Conservation (phyloP, 2,797 vertebrate species). For the Melopsittacus undulatus region DNA sequence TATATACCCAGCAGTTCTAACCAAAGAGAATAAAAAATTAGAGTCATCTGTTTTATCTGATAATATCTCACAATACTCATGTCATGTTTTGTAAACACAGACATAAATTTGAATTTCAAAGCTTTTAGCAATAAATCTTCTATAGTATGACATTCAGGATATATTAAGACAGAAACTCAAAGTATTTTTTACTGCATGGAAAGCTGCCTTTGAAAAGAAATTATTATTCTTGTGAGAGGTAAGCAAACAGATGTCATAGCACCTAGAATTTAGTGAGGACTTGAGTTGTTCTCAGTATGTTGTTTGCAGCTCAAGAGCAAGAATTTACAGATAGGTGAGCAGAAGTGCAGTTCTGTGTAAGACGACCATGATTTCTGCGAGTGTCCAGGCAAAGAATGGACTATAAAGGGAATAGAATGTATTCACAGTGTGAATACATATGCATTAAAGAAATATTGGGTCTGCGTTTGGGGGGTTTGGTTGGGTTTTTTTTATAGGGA, state of each 20-base stretch:
- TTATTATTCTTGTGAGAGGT: background rate
- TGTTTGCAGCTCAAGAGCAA: background rate
- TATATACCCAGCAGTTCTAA: background rate
- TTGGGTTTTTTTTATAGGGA: background rate
- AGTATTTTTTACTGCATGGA: background rate
- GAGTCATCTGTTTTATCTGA: background rate
- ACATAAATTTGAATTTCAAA: conserved; percentile 44
- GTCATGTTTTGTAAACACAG: conserved; percentile 52
- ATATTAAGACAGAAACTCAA: background rate
- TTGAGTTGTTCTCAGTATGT: background rate
- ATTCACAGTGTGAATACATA: background rate
- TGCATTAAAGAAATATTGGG: background rate
- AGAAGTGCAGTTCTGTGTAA: background rate
- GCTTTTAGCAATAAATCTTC: background rate
- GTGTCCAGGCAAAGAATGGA: background rate
- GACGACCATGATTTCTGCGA: background rate
- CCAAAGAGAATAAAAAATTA: conserved; percentile 29
- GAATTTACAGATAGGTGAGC: background rate
- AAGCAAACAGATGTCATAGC: background rate
- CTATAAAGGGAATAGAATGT: background rate
- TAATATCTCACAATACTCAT: background rate
- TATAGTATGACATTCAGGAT: background rate
- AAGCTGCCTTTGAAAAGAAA: background rate
- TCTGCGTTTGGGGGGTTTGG: no score
- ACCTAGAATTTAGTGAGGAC: conserved; percentile 32